phyloP scores from a whole-genome alignment of 2,888 invertebrate species.

The Herminia tarsipennalis region DNA sequence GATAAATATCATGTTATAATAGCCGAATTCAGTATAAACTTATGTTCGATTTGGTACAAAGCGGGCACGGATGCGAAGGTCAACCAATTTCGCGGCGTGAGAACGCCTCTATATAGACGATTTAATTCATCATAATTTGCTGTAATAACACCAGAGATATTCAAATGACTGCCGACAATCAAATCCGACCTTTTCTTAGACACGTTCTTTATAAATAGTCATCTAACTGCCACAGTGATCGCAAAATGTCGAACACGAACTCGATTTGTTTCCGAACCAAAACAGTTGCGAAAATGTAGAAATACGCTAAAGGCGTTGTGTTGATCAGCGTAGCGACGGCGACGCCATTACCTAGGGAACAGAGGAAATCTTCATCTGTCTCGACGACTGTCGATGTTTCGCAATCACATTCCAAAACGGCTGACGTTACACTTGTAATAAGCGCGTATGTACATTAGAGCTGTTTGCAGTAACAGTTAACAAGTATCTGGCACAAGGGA shows the following conservation, averaged over 20 bases:
- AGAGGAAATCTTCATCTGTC: slow-evolving; percentile 55
- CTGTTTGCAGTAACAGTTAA: slow-evolving; percentile 74
- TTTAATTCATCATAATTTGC: slow-evolving; percentile 83
- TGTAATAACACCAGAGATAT: slow-evolving; percentile 81
- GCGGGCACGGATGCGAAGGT: slow-evolving; percentile 72
- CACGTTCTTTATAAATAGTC: slow-evolving; percentile 85
- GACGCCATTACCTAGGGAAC: slow-evolving; percentile 50
- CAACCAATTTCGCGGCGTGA: slow-evolving; percentile 78
- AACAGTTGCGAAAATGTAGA: slow-evolving; percentile 76
- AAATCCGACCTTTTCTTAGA: slow-evolving; percentile 84
- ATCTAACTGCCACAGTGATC: slow-evolving; percentile 79
- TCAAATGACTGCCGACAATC: slow-evolving; percentile 84
- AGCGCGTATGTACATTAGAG: slow-evolving; percentile 55
- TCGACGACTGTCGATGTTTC: slow-evolving; percentile 48
- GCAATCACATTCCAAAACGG: slow-evolving; percentile 51
- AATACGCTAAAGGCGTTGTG: slow-evolving; percentile 64
- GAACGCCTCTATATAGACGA: slow-evolving; percentile 76
- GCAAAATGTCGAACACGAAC: slow-evolving; percentile 84
- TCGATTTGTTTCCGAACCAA: slow-evolving; percentile 79
- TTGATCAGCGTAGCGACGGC: slow-evolving; percentile 44
- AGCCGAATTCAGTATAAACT: slow-evolving; percentile 45
- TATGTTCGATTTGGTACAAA: slow-evolving; percentile 57
- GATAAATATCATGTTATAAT: slow-evolving; percentile 49
- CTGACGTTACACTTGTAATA: slow-evolving; percentile 53
- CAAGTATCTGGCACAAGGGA: slow-evolving; percentile 84